Conservation (phyloP, 2,113 vertebrate genomes). For the Pipra filicauda region DNA sequence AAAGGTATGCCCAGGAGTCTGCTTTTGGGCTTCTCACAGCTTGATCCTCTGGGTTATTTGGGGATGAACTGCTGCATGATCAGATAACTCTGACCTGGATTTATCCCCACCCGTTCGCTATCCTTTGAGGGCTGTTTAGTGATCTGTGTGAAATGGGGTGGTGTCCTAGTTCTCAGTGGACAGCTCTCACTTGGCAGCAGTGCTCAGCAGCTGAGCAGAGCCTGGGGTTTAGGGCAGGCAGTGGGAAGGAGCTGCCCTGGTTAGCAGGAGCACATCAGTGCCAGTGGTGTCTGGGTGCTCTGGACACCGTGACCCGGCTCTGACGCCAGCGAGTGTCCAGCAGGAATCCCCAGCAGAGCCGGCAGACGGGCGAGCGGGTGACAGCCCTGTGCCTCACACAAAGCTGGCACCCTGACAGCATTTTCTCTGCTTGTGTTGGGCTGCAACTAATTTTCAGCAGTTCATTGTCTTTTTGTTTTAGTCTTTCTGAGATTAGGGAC, state of each 20-base stretch:
- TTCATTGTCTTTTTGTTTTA: not conserved
- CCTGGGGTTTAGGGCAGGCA: not conserved
- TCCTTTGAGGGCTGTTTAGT: not conserved
- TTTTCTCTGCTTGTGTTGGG: not conserved
- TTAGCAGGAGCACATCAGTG: not conserved
- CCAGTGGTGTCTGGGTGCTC: not conserved
- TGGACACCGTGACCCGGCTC: rapidly evolving
- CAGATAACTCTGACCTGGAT: not conserved
- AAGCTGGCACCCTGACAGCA: not conserved
- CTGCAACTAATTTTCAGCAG: not conserved
- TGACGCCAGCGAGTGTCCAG: rapidly evolving
- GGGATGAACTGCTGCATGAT: not conserved
- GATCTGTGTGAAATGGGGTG: not conserved
- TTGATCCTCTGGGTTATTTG: not conserved
- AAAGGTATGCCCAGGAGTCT: constrained; percentile 75
- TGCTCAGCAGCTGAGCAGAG: not conserved
- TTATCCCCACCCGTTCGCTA: not conserved
- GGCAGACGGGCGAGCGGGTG: not conserved
- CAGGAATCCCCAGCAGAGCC: not conserved
- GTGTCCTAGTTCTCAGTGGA: not conserved
- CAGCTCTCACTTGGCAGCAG: not conserved
- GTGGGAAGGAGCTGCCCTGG: not conserved
- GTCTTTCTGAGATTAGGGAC: not conserved
- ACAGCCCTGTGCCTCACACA: not conserved
- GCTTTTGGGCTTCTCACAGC: not conserved